Evolutionary conservation across 2,113 vertebrate genomes (phyloP).

Genomic region (Melanerpes formicivorus): DNA sequence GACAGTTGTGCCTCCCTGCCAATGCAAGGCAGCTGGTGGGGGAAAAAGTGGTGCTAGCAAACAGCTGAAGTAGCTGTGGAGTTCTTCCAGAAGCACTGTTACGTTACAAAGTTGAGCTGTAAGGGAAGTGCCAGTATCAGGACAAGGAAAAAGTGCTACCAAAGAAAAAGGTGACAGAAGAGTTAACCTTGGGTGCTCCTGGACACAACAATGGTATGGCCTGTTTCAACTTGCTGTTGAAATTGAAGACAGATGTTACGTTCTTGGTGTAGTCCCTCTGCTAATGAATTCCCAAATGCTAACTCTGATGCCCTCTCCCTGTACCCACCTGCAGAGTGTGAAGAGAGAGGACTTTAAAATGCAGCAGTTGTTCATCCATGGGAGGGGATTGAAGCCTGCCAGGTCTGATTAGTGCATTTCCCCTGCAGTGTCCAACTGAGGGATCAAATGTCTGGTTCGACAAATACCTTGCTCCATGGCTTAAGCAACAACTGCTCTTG

Average conservation of each 20-base stretch:
- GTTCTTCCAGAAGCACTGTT: not conserved
- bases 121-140: not conserved
- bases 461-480: not conserved
- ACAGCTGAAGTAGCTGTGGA: conserved; percentile 54
- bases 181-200: not conserved
- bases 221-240: not conserved
- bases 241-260: not conserved
- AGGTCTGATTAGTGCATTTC: not conserved
- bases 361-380: not conserved
- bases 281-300: not conserved
- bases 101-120: not conserved
- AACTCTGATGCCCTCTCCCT: not conserved
- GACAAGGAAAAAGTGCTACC: not conserved
- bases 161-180: not conserved
- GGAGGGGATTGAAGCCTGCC: not conserved
- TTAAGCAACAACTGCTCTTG: not conserved
- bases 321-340: not conserved
- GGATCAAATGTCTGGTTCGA: conserved; percentile 1
- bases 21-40: conserved; percentile 1
- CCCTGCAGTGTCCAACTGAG: not conserved
- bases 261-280: not conserved
- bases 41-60: not conserved
- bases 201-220: not conserved
- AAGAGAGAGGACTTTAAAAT: not conserved
- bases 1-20: not conserved